A percentile compares a stretch with the other conserved stretches of the same genome.
phyloP scores from a whole-genome alignment of 2,113 vertebrate genomes.

The Myotis yumanensis region DNA sequence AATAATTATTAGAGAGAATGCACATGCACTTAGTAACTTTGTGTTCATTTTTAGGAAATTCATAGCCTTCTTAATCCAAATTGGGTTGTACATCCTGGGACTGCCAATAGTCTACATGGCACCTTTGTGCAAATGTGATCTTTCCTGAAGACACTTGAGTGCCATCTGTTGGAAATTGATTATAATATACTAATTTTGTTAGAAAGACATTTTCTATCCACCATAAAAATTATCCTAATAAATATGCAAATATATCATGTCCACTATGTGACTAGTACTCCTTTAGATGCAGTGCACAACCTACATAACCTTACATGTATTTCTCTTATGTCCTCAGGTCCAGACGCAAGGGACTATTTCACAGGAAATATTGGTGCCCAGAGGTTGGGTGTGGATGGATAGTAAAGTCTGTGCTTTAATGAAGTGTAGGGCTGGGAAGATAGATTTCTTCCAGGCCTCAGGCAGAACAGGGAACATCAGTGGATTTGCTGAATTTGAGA shows the following conservation, averaged over 20 bases:
- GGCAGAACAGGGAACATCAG: not conserved
- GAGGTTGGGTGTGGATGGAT: not conserved
- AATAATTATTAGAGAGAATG: not conserved
- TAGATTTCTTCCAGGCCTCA: not conserved
- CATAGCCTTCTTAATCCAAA: not conserved
- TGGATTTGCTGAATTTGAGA: not conserved
- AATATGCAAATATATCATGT: not conserved
- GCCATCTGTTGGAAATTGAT: not conserved
- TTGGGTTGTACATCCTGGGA: not conserved
- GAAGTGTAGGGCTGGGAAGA: not conserved
- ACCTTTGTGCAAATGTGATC: not conserved
- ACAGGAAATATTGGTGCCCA: not conserved
- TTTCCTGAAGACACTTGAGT: not conserved
- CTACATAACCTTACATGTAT: not conserved
- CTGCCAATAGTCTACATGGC: not conserved
- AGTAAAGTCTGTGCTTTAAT: not conserved
- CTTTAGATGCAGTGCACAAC: not conserved
- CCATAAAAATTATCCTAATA: conserved; percentile 19
- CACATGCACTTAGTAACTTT: not conserved
- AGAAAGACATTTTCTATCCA: conserved; percentile 21
- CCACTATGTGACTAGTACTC: not conserved
- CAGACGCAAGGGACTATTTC: not conserved
- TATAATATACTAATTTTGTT: not conserved
- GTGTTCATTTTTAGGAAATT: not conserved
- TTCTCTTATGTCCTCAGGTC: not conserved